Evolutionary conservation across 2,797 vertebrate species (phyloP).

Genomic region (Diceros bicornis): DNA sequence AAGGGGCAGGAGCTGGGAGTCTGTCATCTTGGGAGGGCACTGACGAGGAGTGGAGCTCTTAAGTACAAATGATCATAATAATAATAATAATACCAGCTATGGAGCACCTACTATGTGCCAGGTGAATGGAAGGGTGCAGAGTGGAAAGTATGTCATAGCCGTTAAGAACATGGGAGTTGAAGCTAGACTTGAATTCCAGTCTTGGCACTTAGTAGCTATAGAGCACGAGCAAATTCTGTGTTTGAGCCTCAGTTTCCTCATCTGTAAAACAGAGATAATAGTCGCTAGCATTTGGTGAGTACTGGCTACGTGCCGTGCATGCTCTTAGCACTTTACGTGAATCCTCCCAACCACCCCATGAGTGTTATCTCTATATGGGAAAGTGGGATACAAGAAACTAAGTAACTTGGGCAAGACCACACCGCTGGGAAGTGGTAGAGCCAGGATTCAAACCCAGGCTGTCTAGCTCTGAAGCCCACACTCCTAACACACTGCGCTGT

Average conservation of each 20-base stretch:
- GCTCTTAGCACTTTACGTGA: not conserved
- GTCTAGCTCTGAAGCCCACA: too few relatives aligned
- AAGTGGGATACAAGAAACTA: not conserved
- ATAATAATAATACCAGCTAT: not conserved
- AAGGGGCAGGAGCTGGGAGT: not conserved
- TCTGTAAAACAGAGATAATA: not conserved
- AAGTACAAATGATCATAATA: too few relatives aligned
- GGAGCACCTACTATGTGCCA: not conserved
- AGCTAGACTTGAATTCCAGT: not conserved
- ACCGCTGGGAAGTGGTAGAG: not conserved
- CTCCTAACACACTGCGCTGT: too few relatives aligned
- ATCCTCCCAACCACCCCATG: not conserved
- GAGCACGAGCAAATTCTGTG: not conserved
- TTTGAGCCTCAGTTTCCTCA: not conserved
- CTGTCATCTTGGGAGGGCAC: not conserved
- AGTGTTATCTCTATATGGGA: not conserved
- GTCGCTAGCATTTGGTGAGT: not conserved
- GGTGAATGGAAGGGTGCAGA: not conserved
- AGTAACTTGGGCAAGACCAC: not conserved
- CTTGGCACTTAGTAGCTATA: not conserved
- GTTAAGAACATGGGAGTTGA: not conserved
- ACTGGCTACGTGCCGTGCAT: fast-evolving
- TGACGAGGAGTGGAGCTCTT: not conserved
- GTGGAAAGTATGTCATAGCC: not conserved
- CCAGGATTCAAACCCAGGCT: not conserved